Percentiles rank a stretch among this genome's conserved stretches.
Evolutionary conservation across 2,797 vertebrate species (phyloP).

Genomic region (Amblyraja radiata): DNA sequence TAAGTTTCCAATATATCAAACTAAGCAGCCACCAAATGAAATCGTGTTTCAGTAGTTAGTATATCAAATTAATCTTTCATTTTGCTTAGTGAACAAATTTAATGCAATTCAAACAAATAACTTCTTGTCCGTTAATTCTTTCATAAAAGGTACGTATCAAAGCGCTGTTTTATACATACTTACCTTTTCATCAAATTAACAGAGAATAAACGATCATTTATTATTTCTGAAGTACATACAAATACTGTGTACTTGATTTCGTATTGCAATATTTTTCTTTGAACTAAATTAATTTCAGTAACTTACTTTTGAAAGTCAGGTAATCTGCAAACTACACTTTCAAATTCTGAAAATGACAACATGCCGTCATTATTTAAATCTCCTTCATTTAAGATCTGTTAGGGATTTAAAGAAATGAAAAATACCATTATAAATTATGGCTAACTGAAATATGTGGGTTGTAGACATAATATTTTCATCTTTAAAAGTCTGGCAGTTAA

Average conservation of each 20-base stretch:
- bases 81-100: neutral
- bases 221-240: too few relatives aligned
- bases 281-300: neutral
- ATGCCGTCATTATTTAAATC: slow-evolving; percentile 51
- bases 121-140: neutral
- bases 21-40: neutral
- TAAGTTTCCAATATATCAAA: neutral
- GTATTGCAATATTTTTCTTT: neutral
- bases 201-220: neutral
- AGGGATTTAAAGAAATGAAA: neutral
- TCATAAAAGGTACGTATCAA: neutral
- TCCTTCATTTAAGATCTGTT: slow-evolving; percentile 47
- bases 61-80: neutral
- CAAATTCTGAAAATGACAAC: slow-evolving; percentile 53
- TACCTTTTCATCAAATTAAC: neutral
- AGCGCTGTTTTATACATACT: neutral
- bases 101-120: neutral
- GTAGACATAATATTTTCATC: neutral
- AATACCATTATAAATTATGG: neutral
- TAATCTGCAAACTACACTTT: slow-evolving; percentile 47
- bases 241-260: neutral
- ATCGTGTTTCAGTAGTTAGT: neutral
- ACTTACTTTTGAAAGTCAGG: slow-evolving; percentile 54
- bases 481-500: neutral
- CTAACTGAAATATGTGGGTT: neutral